Percentiles rank a stretch among this genome's conserved stretches.
Conservation (phyloP, 2,113 vertebrate genomes). For the Poecile atricapillus region DNA sequence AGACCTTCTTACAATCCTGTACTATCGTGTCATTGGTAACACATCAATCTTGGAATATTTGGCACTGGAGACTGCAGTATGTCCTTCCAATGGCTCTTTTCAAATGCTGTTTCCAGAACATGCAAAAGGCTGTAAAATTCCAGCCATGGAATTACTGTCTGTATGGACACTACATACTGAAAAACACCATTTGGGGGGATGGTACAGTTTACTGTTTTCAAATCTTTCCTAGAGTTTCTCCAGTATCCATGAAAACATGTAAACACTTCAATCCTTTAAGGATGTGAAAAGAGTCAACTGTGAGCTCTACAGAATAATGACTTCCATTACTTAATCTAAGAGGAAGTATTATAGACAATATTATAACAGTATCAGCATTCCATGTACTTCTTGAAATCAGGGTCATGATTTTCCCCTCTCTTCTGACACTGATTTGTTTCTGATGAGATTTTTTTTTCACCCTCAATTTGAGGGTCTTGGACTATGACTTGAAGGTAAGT, state of each 20-base stretch:
- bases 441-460: background rate
- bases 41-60: accelerated
- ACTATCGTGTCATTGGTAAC: background rate
- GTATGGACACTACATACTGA: background rate
- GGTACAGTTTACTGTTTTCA: background rate
- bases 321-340: background rate
- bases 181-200: background rate
- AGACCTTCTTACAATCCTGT: background rate
- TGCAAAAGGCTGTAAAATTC: background rate
- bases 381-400: background rate
- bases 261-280: background rate
- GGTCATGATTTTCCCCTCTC: background rate
- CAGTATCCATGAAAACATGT: background rate
- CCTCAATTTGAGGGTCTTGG: background rate
- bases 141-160: background rate
- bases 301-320: background rate
- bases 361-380: background rate
- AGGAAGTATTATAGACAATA: background rate
- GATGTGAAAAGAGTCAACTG: background rate
- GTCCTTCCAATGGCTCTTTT: background rate
- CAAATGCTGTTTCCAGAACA: background rate
- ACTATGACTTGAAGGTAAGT: background rate
- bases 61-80: background rate
- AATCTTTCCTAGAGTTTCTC: background rate
- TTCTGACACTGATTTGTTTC: background rate